Evolutionary conservation across 2,113 vertebrate genomes (phyloP), one percentile per base, ranked within the genome.

Genomic region (Protomyctophum bolini): DNA sequence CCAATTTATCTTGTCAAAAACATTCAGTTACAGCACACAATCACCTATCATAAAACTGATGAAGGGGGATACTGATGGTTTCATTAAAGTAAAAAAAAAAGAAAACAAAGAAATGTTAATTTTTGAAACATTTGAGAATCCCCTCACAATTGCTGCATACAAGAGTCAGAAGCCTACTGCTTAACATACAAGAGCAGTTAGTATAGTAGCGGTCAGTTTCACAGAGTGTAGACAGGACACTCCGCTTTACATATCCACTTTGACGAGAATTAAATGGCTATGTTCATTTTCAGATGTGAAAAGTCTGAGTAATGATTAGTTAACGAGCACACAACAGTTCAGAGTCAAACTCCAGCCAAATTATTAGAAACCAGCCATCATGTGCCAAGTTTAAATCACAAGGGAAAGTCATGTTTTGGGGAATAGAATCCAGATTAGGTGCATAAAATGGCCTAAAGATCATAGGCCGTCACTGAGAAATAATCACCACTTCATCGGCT

Each of bases 61-160:
- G 63, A 70, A 58, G 57, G 48, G 33, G 52, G 49, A 71, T 66
- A 66, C 11, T 45, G 66, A 79, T 68, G 67, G 7, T 14, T 63
- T 6, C 1, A 0, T 15, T 56, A 11, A 64, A 70, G 55, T 67
- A 3, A 62, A 68, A 74, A 68, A 74, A 21, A 21, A 21, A 21
- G 21, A 21, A 21, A 21, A 21, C 1, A 21, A 21, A 21, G 4
- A 56, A 33, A 47, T 11, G 58, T 10, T 15, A 60, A 1, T 49
- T 51, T 63, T 70, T 1, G 50, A 66, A 50, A 50, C 49, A 50
- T 70, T 75, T 6, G 58, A 64, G 10, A 55, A 56, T 59, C 9
- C 65, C 11, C 3, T 10, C 1, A 29, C 45, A 10, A 14, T 12
- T 28, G 21, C 29, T 51, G 49, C 2, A 3, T n/a, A 52, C n/a